phyloP scores from a whole-genome alignment of 1,140 invertebrate genomes.

The Drosophila aff. region DNA sequence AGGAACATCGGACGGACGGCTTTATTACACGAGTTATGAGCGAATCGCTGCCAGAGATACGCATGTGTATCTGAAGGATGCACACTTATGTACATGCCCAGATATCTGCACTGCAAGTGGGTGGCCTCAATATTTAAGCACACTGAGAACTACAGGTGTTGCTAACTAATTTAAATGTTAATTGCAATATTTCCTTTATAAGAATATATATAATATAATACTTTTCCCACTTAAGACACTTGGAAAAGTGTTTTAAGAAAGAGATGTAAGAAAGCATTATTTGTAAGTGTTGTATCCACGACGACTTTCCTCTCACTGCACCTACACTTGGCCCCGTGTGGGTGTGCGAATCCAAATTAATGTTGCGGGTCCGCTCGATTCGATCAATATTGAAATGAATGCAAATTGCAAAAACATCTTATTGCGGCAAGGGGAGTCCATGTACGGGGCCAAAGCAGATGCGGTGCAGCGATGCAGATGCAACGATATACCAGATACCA shows the following conservation, averaged over 20 bases:
- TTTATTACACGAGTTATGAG: conserved; percentile 53
- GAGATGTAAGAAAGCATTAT: not conserved
- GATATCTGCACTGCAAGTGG: conserved; percentile 12
- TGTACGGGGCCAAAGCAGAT: conserved; percentile 23
- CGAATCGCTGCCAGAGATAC: conserved; percentile 34
- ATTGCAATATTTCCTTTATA: not conserved
- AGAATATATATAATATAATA: too few relatives aligned
- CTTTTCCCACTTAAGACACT: not conserved
- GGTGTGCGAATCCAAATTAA: conserved; percentile 37
- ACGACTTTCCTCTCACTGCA: not conserved
- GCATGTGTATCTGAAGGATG: conserved; percentile 34
- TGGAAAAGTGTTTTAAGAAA: not conserved
- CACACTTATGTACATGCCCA: conserved; percentile 17
- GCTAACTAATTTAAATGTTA: not conserved
- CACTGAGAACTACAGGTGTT: not conserved
- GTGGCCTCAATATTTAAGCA: conserved; percentile 9
- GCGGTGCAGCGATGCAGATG: conserved; percentile 26
- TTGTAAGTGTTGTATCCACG: accelerated
- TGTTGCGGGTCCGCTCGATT: conserved; percentile 27
- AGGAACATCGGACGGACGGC: conserved; percentile 35
- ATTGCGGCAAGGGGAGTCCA: conserved; percentile 2
- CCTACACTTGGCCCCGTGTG: not conserved
- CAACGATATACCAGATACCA: conserved; percentile 12
- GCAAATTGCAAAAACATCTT: conserved; percentile 56
- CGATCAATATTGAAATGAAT: conserved; percentile 57